phyloP scores from a whole-genome alignment of 2,888 invertebrate genomes.

The Prenolepis imparis region DNA sequence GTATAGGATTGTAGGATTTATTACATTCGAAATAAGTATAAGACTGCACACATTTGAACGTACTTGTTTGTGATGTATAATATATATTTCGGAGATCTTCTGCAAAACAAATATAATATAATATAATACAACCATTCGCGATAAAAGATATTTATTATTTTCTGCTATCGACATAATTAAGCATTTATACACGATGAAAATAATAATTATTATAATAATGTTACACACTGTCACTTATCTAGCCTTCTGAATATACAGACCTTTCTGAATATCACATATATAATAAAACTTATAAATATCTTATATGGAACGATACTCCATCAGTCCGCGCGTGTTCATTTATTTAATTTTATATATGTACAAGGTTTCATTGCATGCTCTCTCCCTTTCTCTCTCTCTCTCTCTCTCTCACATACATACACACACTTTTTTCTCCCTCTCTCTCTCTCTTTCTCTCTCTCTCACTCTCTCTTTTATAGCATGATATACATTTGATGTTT shows the following conservation, averaged over 20 bases:
- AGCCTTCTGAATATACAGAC: slow-evolving; percentile 79
- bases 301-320: slow-evolving; percentile 75
- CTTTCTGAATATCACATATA: slow-evolving; percentile 83
- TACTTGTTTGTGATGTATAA: slow-evolving; percentile 76
- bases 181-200: slow-evolving; percentile 81
- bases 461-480: neutral
- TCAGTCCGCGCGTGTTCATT: neutral
- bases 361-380: neutral
- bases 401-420: neutral
- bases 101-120: slow-evolving; percentile 83
- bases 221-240: slow-evolving; percentile 72
- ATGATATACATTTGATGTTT: slow-evolving; percentile 21
- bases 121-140: slow-evolving; percentile 79
- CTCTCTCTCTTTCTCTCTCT: neutral
- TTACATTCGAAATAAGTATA: slow-evolving; percentile 47
- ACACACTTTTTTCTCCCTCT: neutral
- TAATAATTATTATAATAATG: slow-evolving; percentile 80
- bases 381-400: neutral
- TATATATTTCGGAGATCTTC: slow-evolving; percentile 82
- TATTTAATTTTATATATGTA: slow-evolving; percentile 27
- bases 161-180: slow-evolving; percentile 72
- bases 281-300: slow-evolving; percentile 80
- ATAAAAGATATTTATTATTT: slow-evolving; percentile 59
- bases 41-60: slow-evolving; percentile 61
- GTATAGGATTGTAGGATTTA: neutral